Conservation (phyloP, 2,113 vertebrate species). For the Thunnus maccoyii region DNA sequence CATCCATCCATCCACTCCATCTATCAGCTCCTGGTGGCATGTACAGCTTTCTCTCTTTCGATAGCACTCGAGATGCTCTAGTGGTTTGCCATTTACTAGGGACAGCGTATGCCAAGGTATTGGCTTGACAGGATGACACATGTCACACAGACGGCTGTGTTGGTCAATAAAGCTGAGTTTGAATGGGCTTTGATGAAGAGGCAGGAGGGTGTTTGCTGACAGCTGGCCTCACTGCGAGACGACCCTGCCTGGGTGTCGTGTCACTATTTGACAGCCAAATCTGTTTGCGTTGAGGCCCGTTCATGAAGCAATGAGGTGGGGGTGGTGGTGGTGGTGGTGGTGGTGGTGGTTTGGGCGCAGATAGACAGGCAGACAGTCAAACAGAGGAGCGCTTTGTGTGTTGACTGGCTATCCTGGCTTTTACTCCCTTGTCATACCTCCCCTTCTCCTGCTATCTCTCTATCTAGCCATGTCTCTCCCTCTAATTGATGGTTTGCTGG, state of each 20-base stretch:
- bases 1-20: conserved; percentile 64
- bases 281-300: conserved; percentile 71
- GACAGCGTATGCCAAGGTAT: conserved; percentile 64
- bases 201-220: conserved; percentile 78
- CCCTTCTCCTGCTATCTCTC: conserved; percentile 56
- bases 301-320: conserved; percentile 33
- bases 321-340: background rate
- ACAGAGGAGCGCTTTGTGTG: conserved; percentile 65
- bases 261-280: conserved; percentile 82
- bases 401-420: conserved; percentile 66
- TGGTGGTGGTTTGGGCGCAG: background rate
- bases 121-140: conserved; percentile 75
- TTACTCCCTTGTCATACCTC: conserved; percentile 61
- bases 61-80: conserved; percentile 54
- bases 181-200: conserved; percentile 80
- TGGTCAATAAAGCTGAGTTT: conserved; percentile 80
- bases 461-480: conserved; percentile 48
- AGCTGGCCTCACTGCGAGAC: conserved; percentile 78
- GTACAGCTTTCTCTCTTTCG: conserved; percentile 58
- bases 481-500: conserved; percentile 77
- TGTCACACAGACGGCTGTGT: conserved; percentile 69
- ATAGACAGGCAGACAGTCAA: conserved; percentile 63
- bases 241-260: conserved; percentile 79
- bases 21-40: conserved; percentile 54
- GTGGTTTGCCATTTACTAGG: conserved; percentile 70